phyloP scores from a whole-genome alignment of 2,797 vertebrate genomes.

The Ctenosaura bakeri region DNA sequence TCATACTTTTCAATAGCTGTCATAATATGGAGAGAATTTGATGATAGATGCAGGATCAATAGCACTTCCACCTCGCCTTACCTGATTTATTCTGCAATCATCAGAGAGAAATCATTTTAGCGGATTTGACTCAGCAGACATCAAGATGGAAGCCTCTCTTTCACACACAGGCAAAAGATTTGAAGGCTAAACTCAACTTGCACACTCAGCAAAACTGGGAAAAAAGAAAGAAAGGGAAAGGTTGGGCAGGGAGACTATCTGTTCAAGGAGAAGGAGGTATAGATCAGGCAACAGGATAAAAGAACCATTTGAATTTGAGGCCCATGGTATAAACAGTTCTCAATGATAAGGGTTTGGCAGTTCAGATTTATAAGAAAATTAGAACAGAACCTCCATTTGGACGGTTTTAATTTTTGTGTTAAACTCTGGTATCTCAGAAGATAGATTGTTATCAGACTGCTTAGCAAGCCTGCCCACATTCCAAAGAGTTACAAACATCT shows the following conservation, averaged over 20 bases:
- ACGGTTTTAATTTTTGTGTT: background rate
- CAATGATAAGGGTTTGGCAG: background rate
- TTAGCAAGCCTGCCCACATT: background rate
- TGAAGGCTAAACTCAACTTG: conserved; percentile 10
- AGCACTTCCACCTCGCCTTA: conserved; percentile 17
- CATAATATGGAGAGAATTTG: background rate
- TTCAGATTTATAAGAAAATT: background rate
- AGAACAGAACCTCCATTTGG: background rate
- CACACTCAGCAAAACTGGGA: conserved; percentile 1
- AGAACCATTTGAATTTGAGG: background rate
- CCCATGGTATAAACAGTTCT: background rate
- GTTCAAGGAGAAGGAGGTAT: background rate
- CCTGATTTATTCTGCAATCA: conserved; percentile 54
- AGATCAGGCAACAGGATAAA: background rate
- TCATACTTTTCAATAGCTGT: conserved; percentile 33
- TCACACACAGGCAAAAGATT: no score
- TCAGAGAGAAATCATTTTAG: conserved; percentile 56
- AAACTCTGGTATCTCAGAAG: background rate
- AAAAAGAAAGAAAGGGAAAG: background rate
- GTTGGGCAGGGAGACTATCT: background rate
- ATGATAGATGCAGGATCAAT: conserved; percentile 61
- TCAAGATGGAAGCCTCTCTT: conserved; percentile 41
- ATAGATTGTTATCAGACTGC: background rate
- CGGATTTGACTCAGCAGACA: conserved; percentile 59
- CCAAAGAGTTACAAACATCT: background rate